A percentile compares a stretch with the other conserved stretches of the same genome.
Evolutionary conservation across 2,113 vertebrate species (phyloP).

Genomic region (Paralichthys olivaceus): DNA sequence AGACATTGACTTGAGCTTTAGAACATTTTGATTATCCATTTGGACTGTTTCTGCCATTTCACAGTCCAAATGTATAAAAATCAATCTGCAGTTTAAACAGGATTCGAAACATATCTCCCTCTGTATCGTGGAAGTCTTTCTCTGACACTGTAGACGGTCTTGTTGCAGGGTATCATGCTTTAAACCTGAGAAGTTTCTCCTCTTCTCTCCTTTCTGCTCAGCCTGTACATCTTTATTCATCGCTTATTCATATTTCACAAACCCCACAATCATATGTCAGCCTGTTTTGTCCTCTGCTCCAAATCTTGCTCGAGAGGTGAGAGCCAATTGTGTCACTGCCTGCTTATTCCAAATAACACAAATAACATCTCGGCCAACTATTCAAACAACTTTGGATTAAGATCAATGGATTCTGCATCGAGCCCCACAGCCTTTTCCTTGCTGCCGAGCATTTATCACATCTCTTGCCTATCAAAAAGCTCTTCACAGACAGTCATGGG

Average conservation of each 20-base stretch:
- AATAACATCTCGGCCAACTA: constrained; percentile 60
- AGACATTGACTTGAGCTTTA: background rate
- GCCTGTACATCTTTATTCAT: background rate
- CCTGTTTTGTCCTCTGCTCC: background rate
- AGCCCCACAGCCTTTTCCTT: constrained; percentile 54
- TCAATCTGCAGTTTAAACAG: too few species aligned
- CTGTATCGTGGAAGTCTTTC: too few species aligned
- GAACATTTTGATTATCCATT: too few species aligned
- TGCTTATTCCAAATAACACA: constrained; percentile 56
- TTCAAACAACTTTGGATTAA: constrained; percentile 63
- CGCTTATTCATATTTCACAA: constrained; percentile 32
- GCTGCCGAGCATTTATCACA: constrained; percentile 59
- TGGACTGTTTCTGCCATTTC: too few species aligned
- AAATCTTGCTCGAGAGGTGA: constrained; percentile 20
- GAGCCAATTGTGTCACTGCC: constrained; percentile 56
- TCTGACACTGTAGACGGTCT: too few species aligned
- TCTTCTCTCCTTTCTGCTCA: background rate
- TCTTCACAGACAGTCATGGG: constrained; percentile 65
- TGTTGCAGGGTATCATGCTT: background rate
- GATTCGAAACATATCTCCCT: too few species aligned
- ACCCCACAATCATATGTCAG: constrained; percentile 25
- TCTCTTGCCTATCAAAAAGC: constrained; percentile 68
- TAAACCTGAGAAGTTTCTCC: background rate
- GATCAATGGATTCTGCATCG: constrained; percentile 61
- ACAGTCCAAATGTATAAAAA: too few species aligned